A percentile compares a stretch with the other conserved stretches of the same genome.
Conservation (phyloP, 1,140 invertebrate genomes). For the Cylas formicarius region DNA sequence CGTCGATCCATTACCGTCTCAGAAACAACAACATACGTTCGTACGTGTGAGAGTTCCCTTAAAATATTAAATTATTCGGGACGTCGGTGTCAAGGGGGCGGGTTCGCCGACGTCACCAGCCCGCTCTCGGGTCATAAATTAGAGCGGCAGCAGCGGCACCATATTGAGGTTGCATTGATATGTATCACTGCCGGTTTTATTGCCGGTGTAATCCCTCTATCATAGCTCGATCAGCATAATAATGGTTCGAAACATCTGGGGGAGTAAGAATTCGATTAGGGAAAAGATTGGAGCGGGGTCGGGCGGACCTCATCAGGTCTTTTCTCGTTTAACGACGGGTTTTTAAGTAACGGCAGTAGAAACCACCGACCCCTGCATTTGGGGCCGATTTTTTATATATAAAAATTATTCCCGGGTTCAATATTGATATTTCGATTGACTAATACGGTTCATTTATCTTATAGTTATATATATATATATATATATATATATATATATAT, state of each 20-base stretch:
- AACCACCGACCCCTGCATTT: too few species aligned
- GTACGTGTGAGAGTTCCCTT: too few species aligned
- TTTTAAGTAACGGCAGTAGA: too few species aligned
- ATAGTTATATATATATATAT: too few species aligned
- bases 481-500: too few species aligned
- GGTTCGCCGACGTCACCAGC: conserved; percentile 33
- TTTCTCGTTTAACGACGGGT: too few species aligned
- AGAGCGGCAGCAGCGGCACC: conserved; percentile 31
- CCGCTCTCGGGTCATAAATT: conserved; percentile 37
- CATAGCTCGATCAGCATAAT: conserved; percentile 43
- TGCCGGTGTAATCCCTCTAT: conserved; percentile 43
- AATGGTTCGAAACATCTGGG: conserved; percentile 41
- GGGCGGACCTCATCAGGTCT: too few species aligned
- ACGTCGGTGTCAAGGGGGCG: conserved; percentile 12
- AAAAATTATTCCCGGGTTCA: too few species aligned
- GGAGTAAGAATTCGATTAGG: conserved; percentile 22
- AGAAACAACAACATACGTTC: not conserved
- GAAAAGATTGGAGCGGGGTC: conserved; percentile 15
- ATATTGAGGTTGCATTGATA: conserved; percentile 44
- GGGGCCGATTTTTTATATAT: too few species aligned
- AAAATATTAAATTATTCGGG: too few species aligned
- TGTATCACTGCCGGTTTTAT: conserved; percentile 42
- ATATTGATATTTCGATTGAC: too few species aligned
- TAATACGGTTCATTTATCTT: not conserved
- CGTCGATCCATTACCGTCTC: too few species aligned